phyloP scores from a whole-genome alignment of 2,888 invertebrate genomes.

The Atherix ibis region DNA sequence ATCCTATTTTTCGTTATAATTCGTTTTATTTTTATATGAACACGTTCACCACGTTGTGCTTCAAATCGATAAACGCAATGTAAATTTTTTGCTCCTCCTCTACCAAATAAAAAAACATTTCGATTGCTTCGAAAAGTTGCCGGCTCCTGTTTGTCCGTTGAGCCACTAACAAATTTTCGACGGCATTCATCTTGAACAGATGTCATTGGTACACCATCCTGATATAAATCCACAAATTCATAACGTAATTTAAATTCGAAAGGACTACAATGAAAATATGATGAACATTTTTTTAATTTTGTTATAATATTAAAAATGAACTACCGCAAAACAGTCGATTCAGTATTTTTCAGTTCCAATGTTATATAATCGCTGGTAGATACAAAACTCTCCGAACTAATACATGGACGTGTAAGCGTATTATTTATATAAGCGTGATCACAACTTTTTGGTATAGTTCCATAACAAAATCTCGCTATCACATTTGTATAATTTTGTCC shows the following conservation, averaged over 20 bases:
- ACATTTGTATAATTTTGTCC: slow-evolving; percentile 54
- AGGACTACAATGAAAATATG: slow-evolving; percentile 41
- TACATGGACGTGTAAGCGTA: slow-evolving; percentile 51
- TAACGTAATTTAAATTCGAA: slow-evolving; percentile 72
- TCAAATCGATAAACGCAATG: slow-evolving; percentile 83
- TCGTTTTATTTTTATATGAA: slow-evolving; percentile 59
- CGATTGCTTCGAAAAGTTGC: slow-evolving; percentile 63
- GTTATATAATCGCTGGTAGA: slow-evolving; percentile 69
- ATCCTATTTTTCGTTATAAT: slow-evolving; percentile 44
- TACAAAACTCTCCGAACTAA: slow-evolving; percentile 65
- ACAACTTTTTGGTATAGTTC: slow-evolving; percentile 65
- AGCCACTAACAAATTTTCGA: slow-evolving; percentile 53
- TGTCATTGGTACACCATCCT: slow-evolving; percentile 67
- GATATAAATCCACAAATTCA: slow-evolving; percentile 76
- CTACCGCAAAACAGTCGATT: slow-evolving; percentile 73
- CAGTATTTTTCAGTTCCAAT: slow-evolving; percentile 59
- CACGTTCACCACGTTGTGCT: slow-evolving; percentile 64
- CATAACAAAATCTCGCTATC: slow-evolving; percentile 66
- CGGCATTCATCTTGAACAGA: slow-evolving; percentile 48
- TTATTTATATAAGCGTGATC: slow-evolving; percentile 57
- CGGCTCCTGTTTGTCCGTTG: slow-evolving; percentile 40
- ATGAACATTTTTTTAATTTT: background rate
- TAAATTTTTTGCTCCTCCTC: slow-evolving; percentile 68
- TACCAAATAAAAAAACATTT: slow-evolving; percentile 72
- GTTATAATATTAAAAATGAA: background rate